Percentiles rank a stretch among this genome's conserved stretches.
These are phyloP conservation scores for Okapia johnstoni DNA, from an alignment of 2,113 vertebrate genomes.

Conservation along the genomic window DNA sequence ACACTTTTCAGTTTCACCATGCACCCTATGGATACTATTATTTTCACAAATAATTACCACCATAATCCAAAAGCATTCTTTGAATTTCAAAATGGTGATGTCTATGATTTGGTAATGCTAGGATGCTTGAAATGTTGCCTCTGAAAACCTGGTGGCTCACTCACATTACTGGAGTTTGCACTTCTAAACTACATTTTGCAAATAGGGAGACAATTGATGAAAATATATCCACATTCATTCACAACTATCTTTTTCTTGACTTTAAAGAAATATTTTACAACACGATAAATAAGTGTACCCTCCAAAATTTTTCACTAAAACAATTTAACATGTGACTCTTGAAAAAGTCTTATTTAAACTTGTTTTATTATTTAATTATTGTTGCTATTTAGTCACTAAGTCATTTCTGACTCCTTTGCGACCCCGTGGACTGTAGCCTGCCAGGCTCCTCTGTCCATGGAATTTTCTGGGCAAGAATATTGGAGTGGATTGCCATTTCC, in stretches of 20 bases:
- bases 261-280: not conserved
- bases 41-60: not conserved
- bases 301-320: not conserved
- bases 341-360: not conserved
- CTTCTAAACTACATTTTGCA: not conserved
- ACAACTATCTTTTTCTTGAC: not conserved
- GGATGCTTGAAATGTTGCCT: not conserved
- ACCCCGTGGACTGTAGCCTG: not conserved
- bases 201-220: not conserved
- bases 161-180: not conserved
- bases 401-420: not conserved
- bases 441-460: not conserved
- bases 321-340: not conserved
- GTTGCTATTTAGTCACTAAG: not conserved
- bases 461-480: not conserved
- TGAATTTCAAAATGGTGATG: not conserved
- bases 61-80: not conserved
- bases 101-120: not conserved
- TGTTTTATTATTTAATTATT: slow-evolving; percentile 16
- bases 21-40: not conserved
- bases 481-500: not conserved
- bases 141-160: not conserved
- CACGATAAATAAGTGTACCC: not conserved
- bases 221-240: not conserved
- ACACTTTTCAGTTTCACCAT: not conserved